Evolutionary conservation across 1,140 invertebrate genomes (phyloP).

Genomic region (Pollicipes pollicipes): DNA sequence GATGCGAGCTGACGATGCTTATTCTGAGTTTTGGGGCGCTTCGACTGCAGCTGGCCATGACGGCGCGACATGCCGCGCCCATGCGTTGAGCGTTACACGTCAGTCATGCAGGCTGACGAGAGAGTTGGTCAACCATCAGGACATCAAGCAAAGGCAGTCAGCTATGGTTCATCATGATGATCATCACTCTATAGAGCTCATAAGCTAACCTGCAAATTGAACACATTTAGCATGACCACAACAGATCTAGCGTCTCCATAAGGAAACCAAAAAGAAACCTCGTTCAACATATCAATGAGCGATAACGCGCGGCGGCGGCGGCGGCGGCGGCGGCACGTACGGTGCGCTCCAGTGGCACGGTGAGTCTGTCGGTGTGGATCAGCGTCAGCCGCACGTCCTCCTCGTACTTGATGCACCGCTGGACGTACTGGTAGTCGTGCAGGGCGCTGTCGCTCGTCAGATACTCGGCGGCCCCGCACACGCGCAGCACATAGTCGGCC

Average conservation of each 20-base stretch:
- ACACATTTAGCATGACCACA: neutral
- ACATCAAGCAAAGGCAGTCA: too few relatives aligned
- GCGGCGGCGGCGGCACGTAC: slow-evolving; percentile 28
- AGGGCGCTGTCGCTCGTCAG: slow-evolving; percentile 36
- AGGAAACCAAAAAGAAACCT: too few relatives aligned
- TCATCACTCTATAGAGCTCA: too few relatives aligned
- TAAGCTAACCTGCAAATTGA: too few relatives aligned
- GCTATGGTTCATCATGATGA: too few relatives aligned
- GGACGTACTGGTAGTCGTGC: slow-evolving; percentile 79
- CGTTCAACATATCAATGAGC: neutral
- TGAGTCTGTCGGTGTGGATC: slow-evolving; percentile 43
- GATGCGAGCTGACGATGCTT: neutral
- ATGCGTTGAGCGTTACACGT: neutral
- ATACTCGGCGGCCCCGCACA: slow-evolving; percentile 65
- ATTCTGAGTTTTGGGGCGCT: neutral
- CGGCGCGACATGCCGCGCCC: neutral
- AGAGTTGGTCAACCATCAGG: too few relatives aligned
- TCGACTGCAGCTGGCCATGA: too few relatives aligned
- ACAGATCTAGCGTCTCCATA: too few relatives aligned
- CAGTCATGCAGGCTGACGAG: too few relatives aligned
- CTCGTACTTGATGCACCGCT: slow-evolving; percentile 83
- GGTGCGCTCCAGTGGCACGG: slow-evolving; percentile 45
- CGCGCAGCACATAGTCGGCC: slow-evolving; percentile 49
- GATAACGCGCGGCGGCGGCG: too few relatives aligned
- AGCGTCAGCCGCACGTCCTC: slow-evolving; percentile 64